Conservation (phyloP, 2,113 vertebrate species). For the Cichladusa arquata region DNA sequence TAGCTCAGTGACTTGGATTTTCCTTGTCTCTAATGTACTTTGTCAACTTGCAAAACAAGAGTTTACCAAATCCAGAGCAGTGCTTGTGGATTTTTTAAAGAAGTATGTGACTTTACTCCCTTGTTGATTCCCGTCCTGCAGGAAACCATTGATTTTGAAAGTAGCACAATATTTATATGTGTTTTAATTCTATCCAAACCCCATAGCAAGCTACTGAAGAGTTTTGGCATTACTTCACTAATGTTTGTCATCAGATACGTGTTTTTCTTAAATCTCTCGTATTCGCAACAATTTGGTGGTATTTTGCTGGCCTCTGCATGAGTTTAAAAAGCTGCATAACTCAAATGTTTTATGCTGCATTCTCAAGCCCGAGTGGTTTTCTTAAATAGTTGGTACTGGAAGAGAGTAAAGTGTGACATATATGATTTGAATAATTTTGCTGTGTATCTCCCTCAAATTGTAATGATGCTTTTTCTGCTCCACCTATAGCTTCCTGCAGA, state of each 20-base stretch:
- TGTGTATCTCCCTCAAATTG: slow-evolving; percentile 33
- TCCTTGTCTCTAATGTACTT: not conserved
- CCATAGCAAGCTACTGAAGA: not conserved
- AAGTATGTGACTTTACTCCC: not conserved
- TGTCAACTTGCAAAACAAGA: not conserved
- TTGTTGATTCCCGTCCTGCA: not conserved
- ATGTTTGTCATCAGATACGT: not conserved
- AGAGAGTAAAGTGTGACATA: not conserved
- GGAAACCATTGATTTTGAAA: not conserved
- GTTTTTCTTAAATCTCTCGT: not conserved
- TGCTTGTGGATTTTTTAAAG: not conserved
- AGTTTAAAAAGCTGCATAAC: not conserved
- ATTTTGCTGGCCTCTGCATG: not conserved
- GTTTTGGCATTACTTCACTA: not conserved
- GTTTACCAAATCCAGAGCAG: not conserved
- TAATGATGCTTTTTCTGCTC: slow-evolving; percentile 67
- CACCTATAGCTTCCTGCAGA: slow-evolving; percentile 92
- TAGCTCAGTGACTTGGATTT: not conserved
- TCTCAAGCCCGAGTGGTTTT: not conserved
- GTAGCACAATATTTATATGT: not conserved
- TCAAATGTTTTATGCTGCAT: not conserved
- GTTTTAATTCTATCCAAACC: not conserved
- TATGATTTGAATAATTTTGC: slow-evolving; percentile 3
- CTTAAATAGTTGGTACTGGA: not conserved
- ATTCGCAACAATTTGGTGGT: not conserved